Base-by-base conservation (phyloP, 2,888 invertebrate species). In the Anthophora plumipes region DNA sequence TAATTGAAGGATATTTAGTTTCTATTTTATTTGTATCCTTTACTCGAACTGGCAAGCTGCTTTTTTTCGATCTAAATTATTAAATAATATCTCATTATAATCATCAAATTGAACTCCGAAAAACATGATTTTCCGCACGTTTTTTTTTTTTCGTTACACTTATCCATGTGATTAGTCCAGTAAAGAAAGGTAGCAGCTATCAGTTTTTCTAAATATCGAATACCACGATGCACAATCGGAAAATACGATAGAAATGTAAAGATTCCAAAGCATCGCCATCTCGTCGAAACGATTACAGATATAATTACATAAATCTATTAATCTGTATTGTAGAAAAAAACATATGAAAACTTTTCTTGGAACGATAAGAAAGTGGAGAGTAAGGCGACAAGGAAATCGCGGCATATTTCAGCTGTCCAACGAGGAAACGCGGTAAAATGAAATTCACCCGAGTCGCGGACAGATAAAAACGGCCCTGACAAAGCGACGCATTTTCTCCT, bases 401-500 rank as follows among this genome's bases (percentile, higher is more conserved):
- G 9, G 7, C 14, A 25, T 20, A 46, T 48, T 37, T 68, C 22
- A 2, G n/a, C n/a, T n/a, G n/a, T n/a, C n/a, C n/a, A n/a, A n/a
- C n/a, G n/a, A n/a, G n/a, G n/a, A n/a, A n/a, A n/a, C n/a, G n/a
- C 22, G 61, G 31, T 31, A 31, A 37, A 67, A 67, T 22, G 50
- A 71, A 68, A 77, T 77, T 54, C 57, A 41, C 4, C 48, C 25
- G 22, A n/a, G 37, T 31, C 41, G 8, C 9, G 52, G 60, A 67
- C 41, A 57, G 57, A n/a, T 57, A 17, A 12, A 48, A 57, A 52
- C 68, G 12, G 25, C 63, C 43, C 6, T 66, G 76, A 82, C 72
- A 72, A 76, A 82, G 64, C 69, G 72, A 43, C 37, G 80, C 76
- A 80, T 69, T 82, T 77, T 77, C 77, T 77, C 50, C 63, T 48